Percentiles rank a stretch among this genome's conserved stretches.
These are phyloP conservation scores for Netelia inedita DNA, from an alignment of 2,888 invertebrate genomes.

Conservation along the genomic window DNA sequence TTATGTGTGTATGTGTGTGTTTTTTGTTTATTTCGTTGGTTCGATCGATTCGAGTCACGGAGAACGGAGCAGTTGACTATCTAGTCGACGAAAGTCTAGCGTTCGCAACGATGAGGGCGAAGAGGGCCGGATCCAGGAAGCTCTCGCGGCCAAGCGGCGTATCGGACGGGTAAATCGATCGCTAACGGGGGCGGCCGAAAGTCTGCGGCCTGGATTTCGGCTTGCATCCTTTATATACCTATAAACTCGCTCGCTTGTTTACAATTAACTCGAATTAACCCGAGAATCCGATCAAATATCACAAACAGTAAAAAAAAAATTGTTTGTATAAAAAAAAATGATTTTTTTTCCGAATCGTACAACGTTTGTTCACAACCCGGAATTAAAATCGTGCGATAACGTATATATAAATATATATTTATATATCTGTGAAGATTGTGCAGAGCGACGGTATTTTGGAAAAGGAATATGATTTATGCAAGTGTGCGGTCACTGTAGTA, in stretches of 20 bases:
- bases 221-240: neutral
- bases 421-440: neutral
- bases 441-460: neutral
- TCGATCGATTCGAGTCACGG: constrained; percentile 35
- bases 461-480: constrained; percentile 18
- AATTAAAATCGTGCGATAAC: no score
- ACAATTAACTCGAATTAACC: no score
- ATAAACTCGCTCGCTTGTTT: neutral
- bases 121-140: constrained; percentile 48
- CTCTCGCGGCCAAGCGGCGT: constrained; percentile 36
- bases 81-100: constrained; percentile 37
- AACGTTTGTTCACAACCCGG: no score
- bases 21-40: constrained; percentile 46
- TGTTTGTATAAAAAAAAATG: no score
- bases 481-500: neutral
- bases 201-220: constrained; percentile 54
- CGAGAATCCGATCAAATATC: no score
- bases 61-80: constrained; percentile 8
- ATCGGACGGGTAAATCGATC: constrained; percentile 57
- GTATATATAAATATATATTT: neutral
- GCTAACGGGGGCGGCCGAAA: constrained; percentile 49
- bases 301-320: no score
- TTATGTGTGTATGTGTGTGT: no score
- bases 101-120: constrained; percentile 39
- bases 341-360: no score